These are phyloP conservation scores for Menidia beryllina DNA, from an alignment of 2,113 vertebrate species.

Conservation along the genomic window DNA sequence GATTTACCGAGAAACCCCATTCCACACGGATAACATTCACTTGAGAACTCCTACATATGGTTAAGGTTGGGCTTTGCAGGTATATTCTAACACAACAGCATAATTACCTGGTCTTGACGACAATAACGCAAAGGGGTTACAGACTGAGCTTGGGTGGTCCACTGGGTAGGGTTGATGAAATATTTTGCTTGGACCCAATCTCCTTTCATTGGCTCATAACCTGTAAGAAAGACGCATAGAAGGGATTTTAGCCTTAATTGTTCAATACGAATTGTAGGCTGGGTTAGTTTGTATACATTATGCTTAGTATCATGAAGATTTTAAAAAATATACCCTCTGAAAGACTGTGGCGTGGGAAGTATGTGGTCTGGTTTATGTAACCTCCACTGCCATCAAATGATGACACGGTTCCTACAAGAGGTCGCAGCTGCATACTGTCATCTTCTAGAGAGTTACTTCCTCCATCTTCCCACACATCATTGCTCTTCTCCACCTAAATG, in stretches of 20 bases:
- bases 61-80: no score
- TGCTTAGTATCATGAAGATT: no score
- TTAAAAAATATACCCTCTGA: constrained; percentile 92
- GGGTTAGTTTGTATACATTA: no score
- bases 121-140: constrained; percentile 91
- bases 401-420: constrained; percentile 89
- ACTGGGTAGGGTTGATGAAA: constrained; percentile 82
- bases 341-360: constrained; percentile 84
- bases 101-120: constrained; percentile 85
- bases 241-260: no score
- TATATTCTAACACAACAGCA: not conserved
- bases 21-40: not conserved
- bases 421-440: constrained; percentile 72
- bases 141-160: constrained; percentile 86
- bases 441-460: constrained; percentile 35
- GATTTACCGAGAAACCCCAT: not conserved
- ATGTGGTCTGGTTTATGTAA: constrained; percentile 89
- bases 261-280: no score
- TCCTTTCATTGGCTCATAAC: constrained; percentile 89
- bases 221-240: constrained; percentile 68
- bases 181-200: constrained; percentile 95
- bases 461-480: constrained; percentile 81
- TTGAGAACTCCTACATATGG: not conserved
- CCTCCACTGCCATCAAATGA: constrained; percentile 83
- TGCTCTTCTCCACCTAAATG: constrained; percentile 81